Evolutionary conservation across 2,888 invertebrate genomes (phyloP).

Genomic region (Vanessa cardui): DNA sequence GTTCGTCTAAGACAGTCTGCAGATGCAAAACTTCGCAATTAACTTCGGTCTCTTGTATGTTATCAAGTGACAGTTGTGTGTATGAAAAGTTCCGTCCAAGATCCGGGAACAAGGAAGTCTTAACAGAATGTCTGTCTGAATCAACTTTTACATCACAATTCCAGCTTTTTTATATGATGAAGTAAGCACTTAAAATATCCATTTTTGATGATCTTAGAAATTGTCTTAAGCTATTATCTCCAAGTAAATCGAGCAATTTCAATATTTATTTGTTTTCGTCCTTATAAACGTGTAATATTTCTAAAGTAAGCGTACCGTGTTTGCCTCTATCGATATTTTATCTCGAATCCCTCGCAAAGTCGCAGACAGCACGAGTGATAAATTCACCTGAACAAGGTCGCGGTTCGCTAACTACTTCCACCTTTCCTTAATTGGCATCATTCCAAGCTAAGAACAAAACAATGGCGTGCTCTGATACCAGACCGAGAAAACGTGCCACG

Average conservation of each 20-base stretch:
- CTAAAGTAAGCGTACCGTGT: neutral
- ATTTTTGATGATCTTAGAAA: too few relatives aligned
- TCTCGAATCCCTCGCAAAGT: constrained; percentile 13
- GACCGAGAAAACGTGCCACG: constrained; percentile 44
- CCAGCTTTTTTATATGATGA: too few relatives aligned
- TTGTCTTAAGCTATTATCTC: too few relatives aligned
- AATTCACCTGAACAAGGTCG: constrained; percentile 34
- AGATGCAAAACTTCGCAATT: constrained; percentile 10
- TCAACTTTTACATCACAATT: too few relatives aligned
- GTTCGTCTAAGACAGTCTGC: neutral
- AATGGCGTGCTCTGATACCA: constrained; percentile 48
- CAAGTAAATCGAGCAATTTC: neutral
- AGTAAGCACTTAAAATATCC: too few relatives aligned
- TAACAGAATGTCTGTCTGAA: too few relatives aligned
- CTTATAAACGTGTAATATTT: neutral
- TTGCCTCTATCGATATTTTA: constrained; percentile 8
- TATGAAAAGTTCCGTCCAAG: neutral
- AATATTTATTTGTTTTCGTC: neutral
- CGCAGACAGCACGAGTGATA: constrained; percentile 18
- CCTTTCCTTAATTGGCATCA: constrained; percentile 49
- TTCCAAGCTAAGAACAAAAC: constrained; percentile 49
- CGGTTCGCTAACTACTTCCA: constrained; percentile 42
- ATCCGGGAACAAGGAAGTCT: neutral
- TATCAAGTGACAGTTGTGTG: neutral
- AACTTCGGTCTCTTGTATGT: neutral